phyloP scores from a whole-genome alignment of 1,140 invertebrate genomes.

The Bemisia tabaci region DNA sequence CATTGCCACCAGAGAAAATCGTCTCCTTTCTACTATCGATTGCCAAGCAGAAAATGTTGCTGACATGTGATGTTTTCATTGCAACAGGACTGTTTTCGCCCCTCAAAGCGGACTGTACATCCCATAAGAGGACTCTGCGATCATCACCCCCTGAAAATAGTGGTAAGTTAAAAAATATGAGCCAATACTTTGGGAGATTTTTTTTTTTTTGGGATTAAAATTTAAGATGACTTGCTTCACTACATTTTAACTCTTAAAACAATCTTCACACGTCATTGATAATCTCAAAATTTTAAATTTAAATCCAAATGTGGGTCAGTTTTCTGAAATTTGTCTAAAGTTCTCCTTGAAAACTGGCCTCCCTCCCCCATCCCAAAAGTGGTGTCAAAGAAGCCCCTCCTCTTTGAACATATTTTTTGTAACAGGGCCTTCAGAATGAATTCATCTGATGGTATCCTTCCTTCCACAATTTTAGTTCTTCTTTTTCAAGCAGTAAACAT shows the following conservation, averaged over 20 bases:
- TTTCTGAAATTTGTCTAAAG: too few species aligned
- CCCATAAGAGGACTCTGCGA: constrained; percentile 76
- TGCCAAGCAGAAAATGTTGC: constrained; percentile 86
- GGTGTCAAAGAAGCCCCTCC: too few species aligned
- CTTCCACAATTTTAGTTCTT: too few species aligned
- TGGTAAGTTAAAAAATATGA: constrained; percentile 2
- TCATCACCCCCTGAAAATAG: constrained; percentile 70
- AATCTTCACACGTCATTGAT: neutral
- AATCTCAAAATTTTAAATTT: neutral
- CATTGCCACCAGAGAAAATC: constrained; percentile 87
- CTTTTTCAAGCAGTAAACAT: too few species aligned
- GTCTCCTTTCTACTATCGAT: constrained; percentile 65
- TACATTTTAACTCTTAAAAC: neutral
- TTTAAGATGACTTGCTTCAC: constrained; percentile 2
- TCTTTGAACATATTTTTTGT: too few species aligned
- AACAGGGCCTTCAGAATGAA: too few species aligned
- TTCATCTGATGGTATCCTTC: too few species aligned
- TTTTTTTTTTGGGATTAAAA: constrained; percentile 11
- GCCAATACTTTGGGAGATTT: neutral
- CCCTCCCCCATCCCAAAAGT: too few species aligned
- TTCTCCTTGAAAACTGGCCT: too few species aligned
- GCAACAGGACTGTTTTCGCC: constrained; percentile 42
- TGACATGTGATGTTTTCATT: constrained; percentile 73
- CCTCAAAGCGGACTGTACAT: constrained; percentile 55
- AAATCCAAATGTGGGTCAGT: too few species aligned